Conservation (phyloP, 2,113 vertebrate species). For the Apeltes quadracus region DNA sequence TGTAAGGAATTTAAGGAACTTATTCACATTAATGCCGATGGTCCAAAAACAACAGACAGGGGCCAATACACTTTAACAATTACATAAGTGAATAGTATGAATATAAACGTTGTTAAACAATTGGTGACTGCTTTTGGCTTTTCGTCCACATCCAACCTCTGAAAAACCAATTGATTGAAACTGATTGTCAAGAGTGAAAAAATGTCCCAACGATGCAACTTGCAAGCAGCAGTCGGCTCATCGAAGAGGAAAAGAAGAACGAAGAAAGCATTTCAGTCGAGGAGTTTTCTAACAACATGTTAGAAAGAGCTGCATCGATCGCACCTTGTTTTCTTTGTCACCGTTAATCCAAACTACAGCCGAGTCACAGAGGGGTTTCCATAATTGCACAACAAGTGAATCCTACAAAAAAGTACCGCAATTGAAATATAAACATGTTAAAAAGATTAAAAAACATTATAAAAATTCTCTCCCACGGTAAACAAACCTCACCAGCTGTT, state of each 20-base stretch:
- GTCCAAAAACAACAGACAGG: conserved; percentile 4
- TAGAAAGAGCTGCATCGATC: background rate
- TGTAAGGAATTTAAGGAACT: too few relatives aligned
- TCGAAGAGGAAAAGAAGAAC: background rate
- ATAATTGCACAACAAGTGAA: background rate
- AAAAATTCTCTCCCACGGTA: background rate
- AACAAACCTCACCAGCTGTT: background rate
- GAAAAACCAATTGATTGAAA: background rate
- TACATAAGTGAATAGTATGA: background rate
- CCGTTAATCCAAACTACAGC: background rate
- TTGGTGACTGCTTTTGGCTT: background rate
- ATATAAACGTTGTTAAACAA: background rate
- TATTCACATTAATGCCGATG: background rate
- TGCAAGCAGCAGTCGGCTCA: background rate
- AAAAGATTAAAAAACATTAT: background rate
- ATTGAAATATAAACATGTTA: background rate
- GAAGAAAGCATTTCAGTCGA: background rate
- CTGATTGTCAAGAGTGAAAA: background rate
- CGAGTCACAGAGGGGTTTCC: background rate
- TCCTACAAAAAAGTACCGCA: background rate
- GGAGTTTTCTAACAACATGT: background rate
- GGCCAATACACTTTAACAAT: background rate
- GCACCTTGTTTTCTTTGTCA: background rate
- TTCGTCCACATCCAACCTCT: conserved; percentile 1
- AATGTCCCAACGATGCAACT: background rate